These are phyloP conservation scores for Fulmarus glacialis DNA, from an alignment of 2,113 vertebrate species.

Conservation along the genomic window DNA sequence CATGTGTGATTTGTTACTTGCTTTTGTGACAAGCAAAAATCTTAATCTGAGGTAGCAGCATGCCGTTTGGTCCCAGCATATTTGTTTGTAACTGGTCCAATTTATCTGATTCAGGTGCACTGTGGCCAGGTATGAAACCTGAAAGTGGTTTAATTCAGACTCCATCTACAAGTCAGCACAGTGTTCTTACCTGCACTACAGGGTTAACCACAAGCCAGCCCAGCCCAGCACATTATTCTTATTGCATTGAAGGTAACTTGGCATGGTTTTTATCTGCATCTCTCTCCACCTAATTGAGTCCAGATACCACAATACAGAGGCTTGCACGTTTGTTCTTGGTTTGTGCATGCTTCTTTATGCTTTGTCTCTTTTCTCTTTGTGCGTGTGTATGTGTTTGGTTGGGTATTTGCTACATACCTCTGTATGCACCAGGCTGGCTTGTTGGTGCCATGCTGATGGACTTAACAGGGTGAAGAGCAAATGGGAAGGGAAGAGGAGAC, in stretches of 20 bases:
- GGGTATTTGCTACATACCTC: neutral
- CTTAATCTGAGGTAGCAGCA: conserved; percentile 50
- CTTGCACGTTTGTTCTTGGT: conserved; percentile 48
- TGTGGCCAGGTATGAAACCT: conserved; percentile 99
- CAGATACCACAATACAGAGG: conserved; percentile 39
- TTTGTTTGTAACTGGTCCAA: conserved; percentile 81
- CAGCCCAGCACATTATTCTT: conserved; percentile 95
- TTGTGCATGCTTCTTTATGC: conserved; percentile 75
- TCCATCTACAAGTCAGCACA: conserved; percentile 93
- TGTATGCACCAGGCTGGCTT: conserved; percentile 43
- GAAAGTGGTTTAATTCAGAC: conserved; percentile 95
- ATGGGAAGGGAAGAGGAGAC: neutral
- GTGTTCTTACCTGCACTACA: conserved; percentile 97
- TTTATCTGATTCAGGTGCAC: conserved; percentile 91
- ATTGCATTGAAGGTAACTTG: conserved; percentile 94
- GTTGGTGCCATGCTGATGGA: conserved; percentile 46
- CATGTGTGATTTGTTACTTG: neutral
- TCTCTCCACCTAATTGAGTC: conserved; percentile 48
- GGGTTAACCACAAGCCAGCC: conserved; percentile 93
- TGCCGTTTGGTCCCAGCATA: conserved; percentile 65
- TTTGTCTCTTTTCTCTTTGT: conserved; percentile 12
- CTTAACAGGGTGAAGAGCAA: conserved; percentile 6
- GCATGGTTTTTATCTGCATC: conserved; percentile 80
- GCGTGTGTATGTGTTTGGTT: neutral
- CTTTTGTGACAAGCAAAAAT: conserved; percentile 16